Evolutionary conservation across 1,140 invertebrate genomes (phyloP), one percentile per base, ranked within the genome.

Genomic region (Drosophila arawakana): DNA sequence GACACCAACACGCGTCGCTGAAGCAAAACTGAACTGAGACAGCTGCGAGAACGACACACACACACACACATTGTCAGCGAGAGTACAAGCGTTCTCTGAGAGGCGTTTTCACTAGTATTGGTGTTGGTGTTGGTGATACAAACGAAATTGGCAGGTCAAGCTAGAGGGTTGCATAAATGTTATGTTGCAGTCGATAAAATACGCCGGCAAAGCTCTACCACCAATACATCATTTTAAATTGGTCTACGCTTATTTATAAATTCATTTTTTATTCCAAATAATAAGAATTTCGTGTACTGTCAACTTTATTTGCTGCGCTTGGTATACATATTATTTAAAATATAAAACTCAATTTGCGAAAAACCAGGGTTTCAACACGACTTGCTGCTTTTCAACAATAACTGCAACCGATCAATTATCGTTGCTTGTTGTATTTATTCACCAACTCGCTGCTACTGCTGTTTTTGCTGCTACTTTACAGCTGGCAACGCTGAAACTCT

Each of bases 1-100:
- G 67, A 63, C 46, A 76, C 61, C 73, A 81, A 80, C 69, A 74
- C 79, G 69, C 81, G 68, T 76, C 34, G 57, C 81, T 60, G 59
- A 62, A 55, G 68, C 69, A 76, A 67, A 65, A 65, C 54, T 47
- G 39, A 75, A 74, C 73, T 79, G n/a, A 37, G 54, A 30, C 66
- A 61, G 58, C 66, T 72, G 61, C 71, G 59, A 79, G 70, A 54
- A 66, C 55, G 68, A 58, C 44, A 63, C 73, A 65, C 50, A 58
- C 43, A 43, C 54, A 67, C 44, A 77, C 50, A 47, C 10, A 35
- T 30, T 11, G 50, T 47, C 10, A 7, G 11, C 37, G 74, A 80
- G 61, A 76, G 81, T 54, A 55, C 34, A 49, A 67, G 81, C 63
- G 55, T 34, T 49, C 49, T 37, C 34, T 57, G 69, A 75, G 81